Evolutionary conservation across 2,113 vertebrate genomes (phyloP).

Genomic region (Antechinus stuartii): DNA sequence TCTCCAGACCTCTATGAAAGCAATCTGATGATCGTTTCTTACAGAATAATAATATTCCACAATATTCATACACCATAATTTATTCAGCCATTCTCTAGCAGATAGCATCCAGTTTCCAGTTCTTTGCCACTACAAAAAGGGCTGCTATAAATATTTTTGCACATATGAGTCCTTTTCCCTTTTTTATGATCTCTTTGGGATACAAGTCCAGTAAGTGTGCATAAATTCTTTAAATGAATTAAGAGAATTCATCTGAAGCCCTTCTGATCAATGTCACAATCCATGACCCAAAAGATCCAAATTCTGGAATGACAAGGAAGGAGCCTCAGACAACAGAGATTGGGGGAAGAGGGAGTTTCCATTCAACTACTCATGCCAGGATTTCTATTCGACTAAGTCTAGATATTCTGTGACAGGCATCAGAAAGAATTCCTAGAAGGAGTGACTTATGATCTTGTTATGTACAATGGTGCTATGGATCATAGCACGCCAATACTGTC

Average conservation of each 20-base stretch:
- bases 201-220: no score
- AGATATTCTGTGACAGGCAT: not conserved
- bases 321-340: not conserved
- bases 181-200: no score
- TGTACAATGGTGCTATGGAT: not conserved
- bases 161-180: no score
- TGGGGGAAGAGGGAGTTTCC: not conserved
- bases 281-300: constrained; percentile 29
- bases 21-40: no score
- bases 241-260: not conserved
- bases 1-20: no score
- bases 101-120: no score
- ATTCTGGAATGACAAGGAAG: not conserved
- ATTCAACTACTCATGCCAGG: not conserved
- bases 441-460: not conserved
- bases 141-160: no score
- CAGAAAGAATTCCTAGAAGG: not conserved
- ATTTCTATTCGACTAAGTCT: not conserved
- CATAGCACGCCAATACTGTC: not conserved
- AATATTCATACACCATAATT: no score
- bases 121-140: no score
- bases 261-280: not conserved
- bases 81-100: no score
- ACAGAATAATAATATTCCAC: no score
- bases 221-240: constrained; percentile 36